Evolutionary conservation across 2,888 invertebrate genomes (phyloP).

Genomic region (Girardia tigrina): DNA sequence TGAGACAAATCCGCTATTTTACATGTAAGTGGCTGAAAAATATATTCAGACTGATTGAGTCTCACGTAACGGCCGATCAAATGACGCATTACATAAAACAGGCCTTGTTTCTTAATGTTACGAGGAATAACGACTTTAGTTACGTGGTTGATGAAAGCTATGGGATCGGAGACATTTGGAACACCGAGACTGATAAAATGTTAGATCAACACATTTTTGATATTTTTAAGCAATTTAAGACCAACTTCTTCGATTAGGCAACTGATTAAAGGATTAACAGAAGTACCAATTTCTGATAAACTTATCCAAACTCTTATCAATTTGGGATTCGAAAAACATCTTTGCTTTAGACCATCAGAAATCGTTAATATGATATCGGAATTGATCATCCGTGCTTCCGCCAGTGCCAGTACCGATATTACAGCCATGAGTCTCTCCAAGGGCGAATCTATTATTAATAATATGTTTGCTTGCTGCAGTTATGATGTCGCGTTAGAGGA

Average conservation of each 20-base stretch:
- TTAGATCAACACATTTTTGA: neutral
- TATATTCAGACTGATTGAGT: neutral
- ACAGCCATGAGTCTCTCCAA: neutral
- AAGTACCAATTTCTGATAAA: neutral
- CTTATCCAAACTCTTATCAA: neutral
- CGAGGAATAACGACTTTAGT: neutral
- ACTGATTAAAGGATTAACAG: neutral
- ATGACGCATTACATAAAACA: neutral
- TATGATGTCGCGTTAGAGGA: constrained; percentile 24
- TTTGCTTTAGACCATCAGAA: neutral
- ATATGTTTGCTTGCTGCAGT: constrained; percentile 24
- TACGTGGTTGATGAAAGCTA: neutral
- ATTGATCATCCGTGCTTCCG: neutral
- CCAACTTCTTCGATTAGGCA: neutral
- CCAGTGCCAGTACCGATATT: neutral
- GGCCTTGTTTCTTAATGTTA: constrained; percentile 2
- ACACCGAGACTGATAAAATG: neutral
- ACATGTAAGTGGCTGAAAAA: neutral
- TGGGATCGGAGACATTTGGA: neutral
- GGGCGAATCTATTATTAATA: neutral
- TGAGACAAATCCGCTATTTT: constrained; percentile 16
- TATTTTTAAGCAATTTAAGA: no score
- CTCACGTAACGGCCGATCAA: neutral
- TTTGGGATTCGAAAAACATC: constrained; percentile 1
- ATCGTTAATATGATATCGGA: neutral